Percentiles rank a stretch among this genome's conserved stretches.
Conservation (phyloP, 2,888 invertebrate genomes). For the Aleiodes leptofemur region DNA sequence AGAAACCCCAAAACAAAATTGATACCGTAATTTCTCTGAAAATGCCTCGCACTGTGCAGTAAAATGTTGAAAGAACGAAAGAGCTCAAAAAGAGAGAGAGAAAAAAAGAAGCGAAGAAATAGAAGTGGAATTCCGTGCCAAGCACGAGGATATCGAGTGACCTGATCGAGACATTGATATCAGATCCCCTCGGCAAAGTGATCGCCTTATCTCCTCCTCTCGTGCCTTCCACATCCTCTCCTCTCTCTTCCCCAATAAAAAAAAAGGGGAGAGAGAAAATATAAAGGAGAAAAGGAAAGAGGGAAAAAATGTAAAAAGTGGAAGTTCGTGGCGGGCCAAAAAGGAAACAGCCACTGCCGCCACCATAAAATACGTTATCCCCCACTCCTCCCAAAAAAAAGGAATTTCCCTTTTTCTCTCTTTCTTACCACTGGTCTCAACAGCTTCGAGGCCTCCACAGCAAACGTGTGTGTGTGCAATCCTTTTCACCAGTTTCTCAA, state of each 20-base stretch:
- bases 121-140: constrained; percentile 51
- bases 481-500: constrained; percentile 6
- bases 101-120: background rate
- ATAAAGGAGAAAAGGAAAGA: constrained; percentile 21
- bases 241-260: constrained; percentile 9
- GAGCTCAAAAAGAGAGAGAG: background rate
- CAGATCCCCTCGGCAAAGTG: constrained; percentile 58
- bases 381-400: background rate
- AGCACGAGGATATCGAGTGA: constrained; percentile 53
- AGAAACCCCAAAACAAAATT: constrained; percentile 34
- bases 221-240: constrained; percentile 24
- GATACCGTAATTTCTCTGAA: constrained; percentile 30
- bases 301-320: constrained; percentile 48
- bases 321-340: constrained; percentile 63
- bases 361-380: constrained; percentile 60
- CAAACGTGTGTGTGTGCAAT: constrained; percentile 36
- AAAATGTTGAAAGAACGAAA: constrained; percentile 25
- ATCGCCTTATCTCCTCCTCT: constrained; percentile 48
- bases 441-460: constrained; percentile 54
- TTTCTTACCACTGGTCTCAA: constrained; percentile 52
- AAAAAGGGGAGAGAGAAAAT: constrained; percentile 13
- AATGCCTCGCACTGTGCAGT: constrained; percentile 26
- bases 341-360: constrained; percentile 63
- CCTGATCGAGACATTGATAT: constrained; percentile 61
- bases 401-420: background rate